Conservation (phyloP, 2,888 invertebrate species). For the Spilarctia lutea region DNA sequence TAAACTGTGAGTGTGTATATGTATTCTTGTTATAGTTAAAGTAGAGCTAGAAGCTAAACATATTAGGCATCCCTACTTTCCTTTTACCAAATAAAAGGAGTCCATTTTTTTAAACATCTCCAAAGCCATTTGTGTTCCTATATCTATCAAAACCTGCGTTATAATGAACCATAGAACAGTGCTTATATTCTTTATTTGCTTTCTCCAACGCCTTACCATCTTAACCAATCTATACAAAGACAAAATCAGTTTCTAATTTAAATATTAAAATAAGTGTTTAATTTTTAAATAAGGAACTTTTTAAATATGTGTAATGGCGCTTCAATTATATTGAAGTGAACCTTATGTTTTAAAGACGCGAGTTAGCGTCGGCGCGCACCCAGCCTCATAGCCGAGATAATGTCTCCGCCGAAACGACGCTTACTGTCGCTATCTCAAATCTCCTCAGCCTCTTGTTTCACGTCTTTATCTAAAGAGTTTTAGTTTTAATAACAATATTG, state of each 20-base stretch:
- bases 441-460: constrained; percentile 70
- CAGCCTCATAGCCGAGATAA: constrained; percentile 53
- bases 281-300: no score
- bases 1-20: neutral
- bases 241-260: neutral
- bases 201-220: neutral
- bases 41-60: neutral
- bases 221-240: neutral
- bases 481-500: constrained; percentile 77
- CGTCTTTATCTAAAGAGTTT: constrained; percentile 77
- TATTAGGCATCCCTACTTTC: no score
- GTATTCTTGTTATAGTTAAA: neutral
- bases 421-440: constrained; percentile 73
- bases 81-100: neutral
- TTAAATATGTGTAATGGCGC: neutral
- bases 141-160: neutral
- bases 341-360: constrained; percentile 34
- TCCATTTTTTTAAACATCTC: neutral
- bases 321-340: neutral
- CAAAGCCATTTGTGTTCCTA: neutral
- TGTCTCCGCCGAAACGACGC: constrained; percentile 54
- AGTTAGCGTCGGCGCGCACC: constrained; percentile 27
- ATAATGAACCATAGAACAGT: neutral
- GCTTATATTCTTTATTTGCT: neutral
- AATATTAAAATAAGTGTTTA: neutral